Evolutionary conservation across 2,888 invertebrate genomes (phyloP), one percentile per base, ranked within the genome.

Genomic region (Ormyrus nitidulus): DNA sequence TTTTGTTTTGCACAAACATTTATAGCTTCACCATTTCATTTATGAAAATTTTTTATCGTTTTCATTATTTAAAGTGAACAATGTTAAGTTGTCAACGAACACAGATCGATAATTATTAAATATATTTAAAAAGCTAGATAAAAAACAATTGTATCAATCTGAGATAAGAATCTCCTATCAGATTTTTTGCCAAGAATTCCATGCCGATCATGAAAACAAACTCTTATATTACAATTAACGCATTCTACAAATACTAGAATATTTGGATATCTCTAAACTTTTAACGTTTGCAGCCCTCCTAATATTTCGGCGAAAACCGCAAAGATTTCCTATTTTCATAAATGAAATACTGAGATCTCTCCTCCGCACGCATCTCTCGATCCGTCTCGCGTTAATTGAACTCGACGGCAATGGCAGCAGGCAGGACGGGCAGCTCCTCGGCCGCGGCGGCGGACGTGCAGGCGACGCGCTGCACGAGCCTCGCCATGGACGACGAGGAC

Each of bases 331-430:
- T 34, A 34, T 34, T 34, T 34, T 34, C 34, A 51, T 9, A 56
- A 69, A 13, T 46, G n/a, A 58, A 72, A 62, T 8, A 72, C 34
- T 34, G 34, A 34, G 34, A 34, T 34, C 34, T 34, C 34, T 4
- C 34, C 34, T 34, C 34, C 34, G 34, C 13, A 13, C 13, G 13
- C 13, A 13, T 13, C 13, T 13, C 13, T n/a, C n/a, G n/a, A n/a
- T n/a, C n/a, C n/a, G n/a, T 0, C 34, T 34, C 51, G 6, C 59
- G 58, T 77, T 77, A 81, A 51, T 76, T 73, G 49, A 77, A 62
- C 46, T 76, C 76, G 44, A 81, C 53, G 59, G 77, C 69, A 70
- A 81, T 80, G 5, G 77, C 59, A 9, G 77, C 64, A 13, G 80
- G 77, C 64, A 80, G 34, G 13, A 73, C 64, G 9, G 71, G 6